Conservation (phyloP, 2,888 invertebrate species). For the Autographa gamma region DNA sequence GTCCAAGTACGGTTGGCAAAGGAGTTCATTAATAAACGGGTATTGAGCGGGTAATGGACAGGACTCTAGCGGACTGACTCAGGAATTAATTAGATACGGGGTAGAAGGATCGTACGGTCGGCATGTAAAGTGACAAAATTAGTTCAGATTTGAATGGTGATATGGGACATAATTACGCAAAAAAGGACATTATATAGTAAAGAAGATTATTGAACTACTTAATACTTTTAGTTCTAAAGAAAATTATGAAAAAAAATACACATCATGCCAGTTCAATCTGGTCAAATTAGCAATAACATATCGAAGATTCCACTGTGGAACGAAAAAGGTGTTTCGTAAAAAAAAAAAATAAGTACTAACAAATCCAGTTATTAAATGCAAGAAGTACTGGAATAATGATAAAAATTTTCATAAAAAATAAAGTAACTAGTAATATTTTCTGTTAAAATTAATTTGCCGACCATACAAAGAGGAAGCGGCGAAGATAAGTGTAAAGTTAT, state of each 20-base stretch:
- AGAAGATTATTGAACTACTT: too few species aligned
- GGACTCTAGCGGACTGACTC: slow-evolving; percentile 58
- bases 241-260: too few species aligned
- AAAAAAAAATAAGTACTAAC: background rate
- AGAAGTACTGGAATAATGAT: too few species aligned
- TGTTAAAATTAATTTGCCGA: slow-evolving; percentile 17
- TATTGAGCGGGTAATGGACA: slow-evolving; percentile 65
- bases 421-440: too few species aligned
- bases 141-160: background rate
- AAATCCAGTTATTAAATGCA: too few species aligned
- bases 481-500: slow-evolving; percentile 61
- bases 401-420: too few species aligned
- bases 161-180: too few species aligned
- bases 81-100: slow-evolving; percentile 80
- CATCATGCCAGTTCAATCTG: too few species aligned
- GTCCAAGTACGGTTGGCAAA: slow-evolving; percentile 55
- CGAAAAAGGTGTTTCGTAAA: background rate
- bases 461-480: slow-evolving; percentile 46
- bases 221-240: too few species aligned
- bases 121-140: slow-evolving; percentile 12
- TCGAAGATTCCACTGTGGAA: background rate
- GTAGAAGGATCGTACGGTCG: slow-evolving; percentile 54
- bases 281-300: too few species aligned
- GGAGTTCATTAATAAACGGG: slow-evolving; percentile 71
- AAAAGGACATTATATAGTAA: too few species aligned